Percentiles rank a stretch among this genome's conserved stretches.
phyloP scores from a whole-genome alignment of 1,140 invertebrate genomes.

The Drosophila erecta region DNA sequence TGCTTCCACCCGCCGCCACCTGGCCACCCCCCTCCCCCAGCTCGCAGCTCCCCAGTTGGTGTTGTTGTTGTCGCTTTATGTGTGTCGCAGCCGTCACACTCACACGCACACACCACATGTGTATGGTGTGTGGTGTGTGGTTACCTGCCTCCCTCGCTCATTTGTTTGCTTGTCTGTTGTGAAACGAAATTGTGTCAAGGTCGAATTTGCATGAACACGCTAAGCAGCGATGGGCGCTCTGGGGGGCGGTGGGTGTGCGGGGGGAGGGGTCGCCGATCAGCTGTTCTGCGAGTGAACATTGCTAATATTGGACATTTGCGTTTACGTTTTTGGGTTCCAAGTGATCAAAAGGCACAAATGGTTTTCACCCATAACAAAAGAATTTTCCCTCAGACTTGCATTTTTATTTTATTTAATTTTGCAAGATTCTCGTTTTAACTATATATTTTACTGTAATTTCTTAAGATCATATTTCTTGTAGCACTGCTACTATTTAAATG shows the following conservation, averaged over 20 bases:
- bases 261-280: slow-evolving; percentile 20
- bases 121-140: background rate
- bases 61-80: slow-evolving; percentile 20
- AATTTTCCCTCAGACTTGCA: background rate
- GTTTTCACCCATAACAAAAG: background rate
- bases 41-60: background rate
- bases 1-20: slow-evolving; percentile 24
- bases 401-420: too few species aligned
- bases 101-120: slow-evolving; percentile 26
- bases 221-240: slow-evolving; percentile 50
- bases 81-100: slow-evolving; percentile 55
- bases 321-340: slow-evolving; percentile 5
- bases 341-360: background rate
- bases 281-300: slow-evolving; percentile 48
- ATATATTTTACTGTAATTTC: too few species aligned
- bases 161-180: slow-evolving; percentile 79
- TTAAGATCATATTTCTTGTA: too few species aligned
- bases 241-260: background rate
- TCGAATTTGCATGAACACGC: slow-evolving; percentile 81
- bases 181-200: slow-evolving; percentile 81
- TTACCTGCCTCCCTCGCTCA: slow-evolving; percentile 62
- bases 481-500: too few species aligned
- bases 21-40: background rate
- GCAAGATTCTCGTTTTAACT: too few species aligned
- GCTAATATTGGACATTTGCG: slow-evolving; percentile 49